Evolutionary conservation across 1,140 invertebrate species (phyloP), one percentile per base, ranked within the genome.

Genomic region (Alviniconcha marisindica): DNA sequence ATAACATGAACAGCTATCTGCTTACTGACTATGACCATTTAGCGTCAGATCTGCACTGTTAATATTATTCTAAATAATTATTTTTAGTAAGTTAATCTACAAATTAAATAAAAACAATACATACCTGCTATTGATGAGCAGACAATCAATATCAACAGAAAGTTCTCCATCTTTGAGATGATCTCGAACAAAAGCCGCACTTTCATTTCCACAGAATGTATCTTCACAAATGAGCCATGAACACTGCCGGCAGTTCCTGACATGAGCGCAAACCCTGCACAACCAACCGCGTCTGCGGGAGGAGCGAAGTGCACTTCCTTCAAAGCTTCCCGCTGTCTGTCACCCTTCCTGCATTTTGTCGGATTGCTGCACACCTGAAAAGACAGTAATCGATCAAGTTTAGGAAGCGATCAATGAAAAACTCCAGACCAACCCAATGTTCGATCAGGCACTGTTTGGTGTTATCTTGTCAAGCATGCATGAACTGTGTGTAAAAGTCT

Each of bases 101-200:
- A 71, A n/a, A 7, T 66, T 12, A 28, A 66, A 66, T 31, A 71
- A 71, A 36, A 15, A n/a, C 5, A 18, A 74, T 24, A 74, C 71
- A 42, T 31, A 76, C 73, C 73, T 76, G 73, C 44, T 76, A 76
- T 51, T 24, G 31, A 76, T 28, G 73, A 76, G 73, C 42, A 76
- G 44, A 76, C 28, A 31, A 76, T 12, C 28, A 54, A 18, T 44
- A 76, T 31, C 14, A 76, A 21, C 14, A 76, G 0, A n/a, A 40
- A 51, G 42, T 48, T 76, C 73, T 51, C 51, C 73, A 76, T 76
- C 73, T 76, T 76, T 48, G 42, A 31, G n/a, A 76, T 76, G 73
- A 31, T 28, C 18, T 76, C 73, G 40, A 33, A n/a, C 7, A 33
- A 5, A 76, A 48, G 24, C n/a, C 38, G 73, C n/a, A 31, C 5